Evolutionary conservation across 2,888 invertebrate species (phyloP).

Genomic region (Stenichneumon culpator): DNA sequence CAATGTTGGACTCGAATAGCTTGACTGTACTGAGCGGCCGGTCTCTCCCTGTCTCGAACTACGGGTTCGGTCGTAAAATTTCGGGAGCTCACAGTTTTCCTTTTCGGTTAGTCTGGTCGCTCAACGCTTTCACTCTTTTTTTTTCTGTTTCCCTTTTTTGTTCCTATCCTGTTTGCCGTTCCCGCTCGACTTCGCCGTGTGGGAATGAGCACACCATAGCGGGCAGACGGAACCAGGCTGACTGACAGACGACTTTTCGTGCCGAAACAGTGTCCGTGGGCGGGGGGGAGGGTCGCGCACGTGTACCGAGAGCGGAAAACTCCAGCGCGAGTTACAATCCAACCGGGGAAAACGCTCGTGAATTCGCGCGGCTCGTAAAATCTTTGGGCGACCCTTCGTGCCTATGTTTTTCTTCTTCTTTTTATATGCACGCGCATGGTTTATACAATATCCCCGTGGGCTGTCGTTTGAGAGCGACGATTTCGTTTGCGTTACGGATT

Average conservation of each 20-base stretch:
- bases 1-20: not conserved
- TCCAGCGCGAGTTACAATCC: constrained; percentile 50
- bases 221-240: not conserved
- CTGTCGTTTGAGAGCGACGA: constrained; percentile 31
- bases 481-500: constrained; percentile 53
- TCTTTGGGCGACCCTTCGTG: constrained; percentile 41
- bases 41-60: not conserved
- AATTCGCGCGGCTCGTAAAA: constrained; percentile 61
- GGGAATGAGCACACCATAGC: not conserved
- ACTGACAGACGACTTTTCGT: constrained; percentile 7
- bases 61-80: constrained; percentile 64
- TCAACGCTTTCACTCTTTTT: constrained; percentile 1
- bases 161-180: constrained; percentile 10
- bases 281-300: not conserved
- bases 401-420: constrained; percentile 20
- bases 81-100: constrained; percentile 46
- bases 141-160: constrained; percentile 26
- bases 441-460: constrained; percentile 38
- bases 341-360: constrained; percentile 47
- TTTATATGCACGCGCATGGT: constrained; percentile 27
- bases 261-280: not conserved
- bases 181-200: not conserved
- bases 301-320: constrained; percentile 28
- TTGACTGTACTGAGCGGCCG: not conserved
- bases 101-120: constrained; percentile 30